Base-by-base conservation (phyloP, 1,140 invertebrate species). In the Orchesella cincta region DNA sequence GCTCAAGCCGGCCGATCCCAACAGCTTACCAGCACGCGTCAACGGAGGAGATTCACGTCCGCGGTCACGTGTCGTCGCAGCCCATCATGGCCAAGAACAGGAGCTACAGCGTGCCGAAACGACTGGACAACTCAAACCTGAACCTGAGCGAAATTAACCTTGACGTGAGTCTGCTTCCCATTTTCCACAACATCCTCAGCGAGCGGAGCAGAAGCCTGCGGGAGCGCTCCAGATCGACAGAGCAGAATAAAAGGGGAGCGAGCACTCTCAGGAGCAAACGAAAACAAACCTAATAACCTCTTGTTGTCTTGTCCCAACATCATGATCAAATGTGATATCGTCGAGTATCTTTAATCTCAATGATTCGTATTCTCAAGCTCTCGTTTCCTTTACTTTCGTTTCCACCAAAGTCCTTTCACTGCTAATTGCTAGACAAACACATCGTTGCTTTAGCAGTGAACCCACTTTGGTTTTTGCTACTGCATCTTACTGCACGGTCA, bases 311-410 rank as follows among this genome's bases (percentile, higher is more conserved):
- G 94, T 86, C 94, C 94, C 8, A 96, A 95, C 88, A 95, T 96
- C 86, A 94, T 94, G 36, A 95, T 97, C 81, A 97, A 96, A 86
- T 96, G 94, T 88, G 94, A 97, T 88, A 96, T 97, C 82, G 94
- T 96, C 80, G 94, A 96, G 84, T 96, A 96, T 86, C 90, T 96
- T 85, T 96, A 92, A 85, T n/a, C n/a, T n/a, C n/a, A n/a, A n/a
- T n/a, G n/a, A n/a, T n/a, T n/a, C n/a, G n/a, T n/a, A n/a, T n/a
- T n/a, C n/a, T n/a, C n/a, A n/a, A n/a, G n/a, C n/a, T n/a, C n/a
- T n/a, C n/a, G n/a, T n/a, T n/a, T n/a, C n/a, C n/a, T n/a, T n/a
- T n/a, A n/a, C n/a, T n/a, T n/a, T n/a, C n/a, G n/a, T n/a, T n/a
- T n/a, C n/a, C n/a, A n/a, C n/a, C n/a, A n/a, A n/a, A n/a, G n/a